Base-by-base conservation (phyloP, 2,797 vertebrate species). In the Scolopax bukidnonensis region DNA sequence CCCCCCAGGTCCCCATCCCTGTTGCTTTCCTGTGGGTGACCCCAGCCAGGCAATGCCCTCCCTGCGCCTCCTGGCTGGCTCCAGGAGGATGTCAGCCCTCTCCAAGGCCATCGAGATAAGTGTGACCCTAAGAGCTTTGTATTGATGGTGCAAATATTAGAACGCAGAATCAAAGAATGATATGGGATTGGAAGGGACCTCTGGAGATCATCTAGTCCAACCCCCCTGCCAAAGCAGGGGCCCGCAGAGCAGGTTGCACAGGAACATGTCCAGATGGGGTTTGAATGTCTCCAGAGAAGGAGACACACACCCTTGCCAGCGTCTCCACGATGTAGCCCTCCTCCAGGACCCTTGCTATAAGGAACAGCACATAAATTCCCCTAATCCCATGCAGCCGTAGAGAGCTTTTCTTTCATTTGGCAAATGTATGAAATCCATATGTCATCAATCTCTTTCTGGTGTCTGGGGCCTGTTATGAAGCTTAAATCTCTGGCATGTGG, bases 351-450 rank as follows among this genome's bases (percentile, higher is more conserved):
- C 61, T 21, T n/a, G 9, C 75, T 81, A 7, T 30, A 56, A 73
- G 82, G 79, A 91, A 36, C 0, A 3, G 56, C 13, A 2, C 2
- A 2, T 23, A 45, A 91, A 95, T 84, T 84, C 77, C 60, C 59
- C 87, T 95, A 95, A 96, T 95, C 85, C 64, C 78, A n/a, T 76
- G 83, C 88, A 95, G 88, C 88, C 54, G 0, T 50, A 1, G 80
- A 89, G 75, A 87, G 89, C 81, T 93, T 94, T 94, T 47, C 76
- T 76, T 83, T 82, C 89, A 90, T 95, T 91, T 90, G 81, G 77
- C 56, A 74, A 68, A 96, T 77, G 90, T 79, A 96, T 57, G 60
- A 96, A 95, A 96, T 96, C 93, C 91, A 95, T 96, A 95, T 95
- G 94, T 76, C 90, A 93, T 61, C 93, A 82, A 70, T 91, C 91